Evolutionary conservation across 2,113 vertebrate species (phyloP), one percentile per base, ranked within the genome.

Genomic region (Brachypteracias leptosomus): DNA sequence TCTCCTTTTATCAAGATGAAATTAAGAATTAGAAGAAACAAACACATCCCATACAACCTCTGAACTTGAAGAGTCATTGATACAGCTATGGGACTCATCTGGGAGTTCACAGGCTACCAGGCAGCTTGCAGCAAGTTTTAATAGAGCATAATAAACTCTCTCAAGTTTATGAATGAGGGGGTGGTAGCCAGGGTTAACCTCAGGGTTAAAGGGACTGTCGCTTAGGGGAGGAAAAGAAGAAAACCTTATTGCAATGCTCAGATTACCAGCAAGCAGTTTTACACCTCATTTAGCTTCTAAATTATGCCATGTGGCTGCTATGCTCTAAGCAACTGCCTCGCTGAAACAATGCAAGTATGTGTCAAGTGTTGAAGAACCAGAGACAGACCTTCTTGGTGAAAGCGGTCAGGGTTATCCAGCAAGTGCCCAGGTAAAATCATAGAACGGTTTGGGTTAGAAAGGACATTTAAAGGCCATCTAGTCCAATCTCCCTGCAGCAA

Each of bases 361-460:
- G 19, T 49, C 35, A 72, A 6, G 18, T 12, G 14, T 3, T 68
- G 15, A 81, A 81, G 49, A 92, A 10, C 36, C 22, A 40, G 11
- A 57, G 31, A 75, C 0, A 4, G 35, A 49, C 2, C 9, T 35
- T 59, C 54, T 8, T 1, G 0, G 22, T 11, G 46, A 67, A 42
- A 8, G 22, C 16, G 13, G 16, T 55, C 18, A 72, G 24, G 21
- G 12, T 9, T 35, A 65, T 21, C n/a, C 20, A 66, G 28, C 25
- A 88, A 77, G 14, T 0, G 3, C 14, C 19, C 65, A 63, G 11
- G 10, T 47, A 36, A 79, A 63, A 54, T 58, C 42, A 51, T 1
- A 58, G 28, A 67, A 33, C 0, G 0, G 9, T 18, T 19, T 59
- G 21, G 7, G 13, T 33, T 55, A 35, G 35, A 81, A 90, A 19